These are phyloP conservation scores for Acipenser oxyrinchus DNA, from an alignment of 2,797 vertebrate genomes.

Conservation along the genomic window DNA sequence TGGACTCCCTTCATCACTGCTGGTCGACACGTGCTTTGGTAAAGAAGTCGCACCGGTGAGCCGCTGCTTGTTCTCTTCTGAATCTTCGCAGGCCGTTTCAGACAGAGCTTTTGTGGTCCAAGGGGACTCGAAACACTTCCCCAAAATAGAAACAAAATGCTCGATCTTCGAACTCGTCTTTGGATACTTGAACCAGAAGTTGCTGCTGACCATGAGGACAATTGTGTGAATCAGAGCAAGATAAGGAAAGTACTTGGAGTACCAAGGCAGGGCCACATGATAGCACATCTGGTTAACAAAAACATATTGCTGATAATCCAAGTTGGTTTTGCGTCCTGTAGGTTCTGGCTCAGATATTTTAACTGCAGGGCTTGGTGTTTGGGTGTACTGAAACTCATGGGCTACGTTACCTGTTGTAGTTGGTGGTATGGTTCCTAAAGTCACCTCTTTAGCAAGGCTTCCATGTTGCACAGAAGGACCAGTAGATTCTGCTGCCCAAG, in stretches of 20 bases:
- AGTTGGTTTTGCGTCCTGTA: constrained; percentile 79
- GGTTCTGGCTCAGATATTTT: constrained; percentile 50
- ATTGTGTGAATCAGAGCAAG: constrained; percentile 97
- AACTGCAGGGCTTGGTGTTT: constrained; percentile 17
- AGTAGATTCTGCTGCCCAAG: constrained; percentile 51
- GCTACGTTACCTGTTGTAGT: constrained; percentile 43
- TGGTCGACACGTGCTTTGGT: constrained; percentile 87
- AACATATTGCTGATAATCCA: constrained; percentile 97
- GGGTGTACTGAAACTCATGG: constrained; percentile 35
- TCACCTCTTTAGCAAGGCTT: constrained; percentile 36
- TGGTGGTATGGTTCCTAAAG: constrained; percentile 51
- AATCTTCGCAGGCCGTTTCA: constrained; percentile 95
- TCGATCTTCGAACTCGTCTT: constrained; percentile 98
- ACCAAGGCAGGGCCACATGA: constrained; percentile 95
- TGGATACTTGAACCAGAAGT: constrained; percentile 99
- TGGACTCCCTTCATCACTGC: constrained; percentile 92
- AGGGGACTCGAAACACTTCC: constrained; percentile 96
- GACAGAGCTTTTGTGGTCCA: constrained; percentile 97
- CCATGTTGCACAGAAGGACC: constrained; percentile 42
- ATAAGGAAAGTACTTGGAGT: constrained; percentile 98
- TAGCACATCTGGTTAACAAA: constrained; percentile 99
- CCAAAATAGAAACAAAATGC: constrained; percentile 95
- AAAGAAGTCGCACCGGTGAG: constrained; percentile 79
- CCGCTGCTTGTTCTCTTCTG: constrained; percentile 92
- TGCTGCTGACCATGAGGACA: constrained; percentile 97